A percentile compares a stretch with the other conserved stretches of the same genome.
Evolutionary conservation across 1,140 invertebrate species (phyloP).

Genomic region (Mesaphorura yosii): DNA sequence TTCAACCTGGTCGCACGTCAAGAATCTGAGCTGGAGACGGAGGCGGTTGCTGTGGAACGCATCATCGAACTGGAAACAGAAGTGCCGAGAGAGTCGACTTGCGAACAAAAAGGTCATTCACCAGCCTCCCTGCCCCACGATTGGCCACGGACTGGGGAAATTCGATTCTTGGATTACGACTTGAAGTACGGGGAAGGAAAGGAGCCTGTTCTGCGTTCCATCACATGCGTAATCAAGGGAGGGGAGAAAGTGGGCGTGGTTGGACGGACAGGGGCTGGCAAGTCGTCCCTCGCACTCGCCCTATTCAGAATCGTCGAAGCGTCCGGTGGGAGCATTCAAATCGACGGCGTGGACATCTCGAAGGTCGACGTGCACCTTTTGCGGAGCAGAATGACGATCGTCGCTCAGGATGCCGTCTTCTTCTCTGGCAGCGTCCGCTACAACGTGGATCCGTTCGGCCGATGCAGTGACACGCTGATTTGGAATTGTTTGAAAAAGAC

Average conservation of each 20-base stretch:
- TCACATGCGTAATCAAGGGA: conserved; percentile 43
- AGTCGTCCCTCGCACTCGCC: conserved; percentile 62
- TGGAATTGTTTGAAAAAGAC: conserved; percentile 40
- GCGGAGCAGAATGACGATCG: background rate
- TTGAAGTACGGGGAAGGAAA: too few relatives aligned
- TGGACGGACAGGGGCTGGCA: conserved; percentile 57
- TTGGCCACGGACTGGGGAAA: too few relatives aligned
- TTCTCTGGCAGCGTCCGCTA: conserved; percentile 40
- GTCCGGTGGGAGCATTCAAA: background rate
- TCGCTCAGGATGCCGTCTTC: conserved; percentile 40
- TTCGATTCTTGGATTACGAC: too few relatives aligned
- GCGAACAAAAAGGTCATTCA: too few relatives aligned
- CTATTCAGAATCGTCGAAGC: conserved; percentile 49
- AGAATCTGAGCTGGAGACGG: too few relatives aligned
- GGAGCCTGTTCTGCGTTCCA: conserved; percentile 43
- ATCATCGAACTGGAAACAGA: too few relatives aligned
- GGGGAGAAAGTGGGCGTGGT: conserved; percentile 49
- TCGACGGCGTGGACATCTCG: conserved; percentile 1
- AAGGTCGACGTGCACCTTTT: background rate
- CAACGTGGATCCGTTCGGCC: conserved; percentile 39
- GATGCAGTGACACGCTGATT: conserved; percentile 39
- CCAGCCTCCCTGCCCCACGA: too few relatives aligned
- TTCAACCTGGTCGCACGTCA: too few relatives aligned
- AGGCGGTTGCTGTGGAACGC: too few relatives aligned
- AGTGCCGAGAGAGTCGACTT: too few relatives aligned